Evolutionary conservation across 2,113 vertebrate species (phyloP).

Genomic region (Mormyrus lacerda): DNA sequence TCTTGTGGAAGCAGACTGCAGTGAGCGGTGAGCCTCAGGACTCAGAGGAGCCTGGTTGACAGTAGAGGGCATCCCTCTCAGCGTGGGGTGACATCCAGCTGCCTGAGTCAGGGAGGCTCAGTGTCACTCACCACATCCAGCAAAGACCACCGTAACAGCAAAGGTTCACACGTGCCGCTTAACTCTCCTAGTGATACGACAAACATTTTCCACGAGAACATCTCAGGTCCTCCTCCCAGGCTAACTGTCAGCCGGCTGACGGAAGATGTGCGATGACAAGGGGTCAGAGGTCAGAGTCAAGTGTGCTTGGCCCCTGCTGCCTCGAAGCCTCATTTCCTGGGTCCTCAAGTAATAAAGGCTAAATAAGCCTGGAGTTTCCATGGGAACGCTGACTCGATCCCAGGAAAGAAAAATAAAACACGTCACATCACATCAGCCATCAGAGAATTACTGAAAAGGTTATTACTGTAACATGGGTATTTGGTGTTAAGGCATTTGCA

Average conservation of each 20-base stretch:
- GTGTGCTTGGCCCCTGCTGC: background rate
- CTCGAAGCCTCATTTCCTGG: slow-evolving; percentile 22
- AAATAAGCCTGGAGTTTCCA: slow-evolving; percentile 59
- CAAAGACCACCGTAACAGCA: background rate
- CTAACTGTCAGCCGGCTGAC: background rate
- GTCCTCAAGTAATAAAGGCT: slow-evolving; percentile 62
- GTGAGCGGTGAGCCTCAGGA: background rate
- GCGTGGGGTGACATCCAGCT: background rate
- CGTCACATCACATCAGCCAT: slow-evolving; percentile 16
- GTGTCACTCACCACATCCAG: background rate
- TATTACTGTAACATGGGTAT: slow-evolving; percentile 55
- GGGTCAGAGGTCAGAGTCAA: slow-evolving; percentile 11
- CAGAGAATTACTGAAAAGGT: slow-evolving; percentile 29
- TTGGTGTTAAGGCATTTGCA: slow-evolving; percentile 36
- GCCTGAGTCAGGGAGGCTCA: background rate
- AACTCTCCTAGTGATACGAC: background rate
- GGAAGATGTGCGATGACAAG: background rate
- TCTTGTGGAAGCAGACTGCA: background rate
- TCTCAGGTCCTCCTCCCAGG: background rate
- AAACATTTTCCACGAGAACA: background rate
- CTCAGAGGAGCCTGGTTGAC: background rate
- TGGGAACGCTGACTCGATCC: slow-evolving; percentile 25
- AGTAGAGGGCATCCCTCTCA: background rate
- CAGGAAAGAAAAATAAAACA: slow-evolving; percentile 1
- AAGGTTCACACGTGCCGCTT: background rate